Base-by-base conservation (phyloP, 2,888 invertebrate genomes). In the Galeruca laticollis region DNA sequence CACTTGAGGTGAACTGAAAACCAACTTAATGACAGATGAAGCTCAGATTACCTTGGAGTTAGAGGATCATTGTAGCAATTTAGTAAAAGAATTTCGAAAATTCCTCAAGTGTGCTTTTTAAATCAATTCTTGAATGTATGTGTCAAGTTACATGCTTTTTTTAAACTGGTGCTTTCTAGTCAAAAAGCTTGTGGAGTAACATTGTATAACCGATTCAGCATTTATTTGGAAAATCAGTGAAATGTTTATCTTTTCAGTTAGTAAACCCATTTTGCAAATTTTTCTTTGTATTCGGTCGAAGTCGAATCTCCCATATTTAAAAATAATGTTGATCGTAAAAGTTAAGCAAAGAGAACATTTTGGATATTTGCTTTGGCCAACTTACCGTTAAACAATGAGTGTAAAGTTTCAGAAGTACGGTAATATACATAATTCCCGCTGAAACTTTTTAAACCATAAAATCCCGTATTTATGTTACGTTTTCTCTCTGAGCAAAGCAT, bases 401-500 rank as follows among this genome's bases (percentile, higher is more conserved):
- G 79, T 77, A 78, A 78, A 79, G 76, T 79, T 78, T 76, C 72
- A 75, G 73, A 77, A 79, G 77, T 76, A 73, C 71, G 68, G 76
- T 78, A 80, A 81, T 81, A 79, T 81, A 75, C 79, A 78, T 81
- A 80, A 80, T 76, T 81, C 73, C 57, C 52, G 67, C 59, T 72
- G 68, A 80, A 82, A 80, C 80, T 83, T 83, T 82, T 80, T 81
- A 80, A 80, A 78, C 79, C 79, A 79, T 81, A 82, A 82, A 82
- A 79, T 77, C 79, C 75, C 73, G 75, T 78, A 80, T 82, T 82
- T 82, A 80, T 80, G 77, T 74, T 74, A 78, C 77, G 78, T 72
- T 77, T 77, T 74, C 75, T 77, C 77, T 75, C 75, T 63, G 75
- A 77, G 77, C 75, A 73, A 75, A 78, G 80, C 78, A 78, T 81